Evolutionary conservation across 2,888 invertebrate species (phyloP), one percentile per base, ranked within the genome.

Genomic region (Mythimna pallens): DNA sequence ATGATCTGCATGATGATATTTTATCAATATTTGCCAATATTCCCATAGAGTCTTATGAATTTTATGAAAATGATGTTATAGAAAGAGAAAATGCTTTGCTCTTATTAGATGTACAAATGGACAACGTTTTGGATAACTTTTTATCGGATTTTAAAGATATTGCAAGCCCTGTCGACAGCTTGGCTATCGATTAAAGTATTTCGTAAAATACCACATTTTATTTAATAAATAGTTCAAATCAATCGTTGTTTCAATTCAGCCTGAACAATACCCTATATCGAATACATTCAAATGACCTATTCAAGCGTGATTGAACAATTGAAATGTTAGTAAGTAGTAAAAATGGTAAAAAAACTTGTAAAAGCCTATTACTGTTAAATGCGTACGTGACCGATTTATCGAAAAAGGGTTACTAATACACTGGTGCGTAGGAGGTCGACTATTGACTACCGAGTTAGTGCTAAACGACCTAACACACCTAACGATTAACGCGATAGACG

Each of bases 31-130:
- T 82, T 12, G 12, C 7, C 22, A 59, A 64, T 22, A 80, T 88
- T 17, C 43, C 74, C 12, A 12, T 12, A 30, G n/a, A 72, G 1
- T 69, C 61, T 10, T 91, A 84, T 87, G 2, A 22, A 20, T 65
- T 66, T 25, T 84, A 83, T 82, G 79, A 89, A 72, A 65, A 79
- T 22, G 55, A 36, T n/a, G 80, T 87, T 67, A 63, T 43, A 36
- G 64, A 70, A 61, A 80, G 76, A 61, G 92, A 93, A 86, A 81
- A 84, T 22, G 77, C 87, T 47, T 73, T 92, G 50, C 83, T 81
- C 64, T 43, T 67, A n/a, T 68, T 88, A 70, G 92, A 92, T 72
- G 58, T 61, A 65, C 69, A 75, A 43, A 86, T 86, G 36, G 91
- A 91, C 67, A 63, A 76, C 1, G 40, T 70, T 43, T 77, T 92